These are phyloP conservation scores for Dromiciops gliroides DNA, from an alignment of 2,113 vertebrate genomes.

Conservation along the genomic window DNA sequence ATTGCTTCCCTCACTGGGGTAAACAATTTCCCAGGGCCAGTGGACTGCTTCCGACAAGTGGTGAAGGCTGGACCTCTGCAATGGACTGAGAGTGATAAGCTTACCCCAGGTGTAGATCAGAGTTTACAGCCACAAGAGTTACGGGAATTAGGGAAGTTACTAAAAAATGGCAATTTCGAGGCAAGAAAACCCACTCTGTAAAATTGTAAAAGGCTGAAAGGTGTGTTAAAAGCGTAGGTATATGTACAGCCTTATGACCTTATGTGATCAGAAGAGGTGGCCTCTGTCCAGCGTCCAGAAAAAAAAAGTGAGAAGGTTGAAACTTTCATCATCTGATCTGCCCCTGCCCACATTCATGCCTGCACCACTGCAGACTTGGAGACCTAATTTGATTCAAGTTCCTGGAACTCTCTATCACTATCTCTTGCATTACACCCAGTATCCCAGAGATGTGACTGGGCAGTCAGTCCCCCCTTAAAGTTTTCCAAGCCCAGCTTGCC, in stretches of 20 bases:
- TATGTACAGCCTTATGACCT: not conserved
- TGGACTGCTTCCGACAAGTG: too few relatives aligned
- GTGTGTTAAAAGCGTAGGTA: not conserved
- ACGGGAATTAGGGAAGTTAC: slow-evolving; percentile 89
- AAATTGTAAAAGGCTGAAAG: slow-evolving; percentile 54
- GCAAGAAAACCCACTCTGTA: slow-evolving; percentile 85
- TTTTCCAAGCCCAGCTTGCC: not conserved
- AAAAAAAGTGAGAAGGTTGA: not conserved
- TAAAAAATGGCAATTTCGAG: slow-evolving; percentile 87
- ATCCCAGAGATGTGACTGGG: not conserved
- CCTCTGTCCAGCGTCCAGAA: not conserved
- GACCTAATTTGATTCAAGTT: not conserved
- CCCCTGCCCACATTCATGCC: not conserved
- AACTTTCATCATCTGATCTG: not conserved
- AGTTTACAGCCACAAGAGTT: slow-evolving; percentile 93
- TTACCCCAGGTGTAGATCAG: slow-evolving; percentile 94
- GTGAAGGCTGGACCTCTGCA: too few relatives aligned
- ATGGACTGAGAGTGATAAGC: too few relatives aligned
- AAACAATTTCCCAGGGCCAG: too few relatives aligned
- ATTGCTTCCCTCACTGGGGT: too few relatives aligned
- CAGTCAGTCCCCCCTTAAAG: not conserved
- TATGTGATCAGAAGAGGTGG: not conserved
- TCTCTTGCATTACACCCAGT: not conserved
- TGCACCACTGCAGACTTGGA: not conserved
- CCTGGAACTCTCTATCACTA: not conserved